Evolutionary conservation across 2,888 invertebrate species (phyloP).

Genomic region (Sisyra terminalis): DNA sequence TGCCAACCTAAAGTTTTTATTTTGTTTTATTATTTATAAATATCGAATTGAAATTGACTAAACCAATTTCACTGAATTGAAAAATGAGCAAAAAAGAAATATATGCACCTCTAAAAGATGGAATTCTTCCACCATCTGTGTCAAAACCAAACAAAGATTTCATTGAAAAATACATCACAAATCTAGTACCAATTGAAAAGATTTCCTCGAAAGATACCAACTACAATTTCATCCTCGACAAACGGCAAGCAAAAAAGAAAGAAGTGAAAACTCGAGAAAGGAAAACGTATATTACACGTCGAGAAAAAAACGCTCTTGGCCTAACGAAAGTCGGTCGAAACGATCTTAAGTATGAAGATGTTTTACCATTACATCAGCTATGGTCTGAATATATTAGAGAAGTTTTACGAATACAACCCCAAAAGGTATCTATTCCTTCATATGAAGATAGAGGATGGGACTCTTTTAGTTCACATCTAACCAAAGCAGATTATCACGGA

Average conservation of each 20-base stretch:
- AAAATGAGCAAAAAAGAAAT: no score
- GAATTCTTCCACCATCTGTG: no score
- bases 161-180: no score
- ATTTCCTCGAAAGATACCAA: no score
- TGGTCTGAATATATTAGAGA: conserved; percentile 50
- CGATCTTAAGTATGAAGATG: conserved; percentile 38
- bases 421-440: conserved; percentile 11
- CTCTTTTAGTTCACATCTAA: conserved; percentile 26
- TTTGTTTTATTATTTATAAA: no score
- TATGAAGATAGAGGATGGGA: conserved; percentile 30
- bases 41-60: no score
- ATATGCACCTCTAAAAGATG: no score
- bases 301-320: conserved; percentile 38
- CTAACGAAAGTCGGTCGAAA: conserved; percentile 37
- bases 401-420: conserved; percentile 30
- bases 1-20: no score
- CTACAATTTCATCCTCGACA: no score
- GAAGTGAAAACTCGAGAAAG: neutral
- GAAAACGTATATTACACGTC: conserved; percentile 30
- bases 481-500: conserved; percentile 48
- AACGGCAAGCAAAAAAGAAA: conserved; percentile 6
- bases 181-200: no score
- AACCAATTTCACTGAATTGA: no score
- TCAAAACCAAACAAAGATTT: no score
- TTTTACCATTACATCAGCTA: conserved; percentile 39